Percentiles rank a stretch among this genome's conserved stretches.
These are phyloP conservation scores for Emydura subglobosa DNA, from an alignment of 2,113 vertebrate genomes.

Conservation along the genomic window DNA sequence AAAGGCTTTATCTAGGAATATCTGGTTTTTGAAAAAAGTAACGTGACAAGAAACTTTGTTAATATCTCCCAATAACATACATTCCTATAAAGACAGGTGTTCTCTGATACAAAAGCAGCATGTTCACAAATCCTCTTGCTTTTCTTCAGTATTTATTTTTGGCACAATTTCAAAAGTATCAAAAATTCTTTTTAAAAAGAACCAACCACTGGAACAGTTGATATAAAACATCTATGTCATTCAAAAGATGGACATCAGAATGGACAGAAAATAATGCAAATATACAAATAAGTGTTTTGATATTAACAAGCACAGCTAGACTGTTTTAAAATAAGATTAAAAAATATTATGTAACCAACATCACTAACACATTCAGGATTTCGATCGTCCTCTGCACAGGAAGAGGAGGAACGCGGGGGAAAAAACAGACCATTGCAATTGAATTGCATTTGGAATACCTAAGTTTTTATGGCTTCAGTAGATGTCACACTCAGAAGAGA, in stretches of 20 bases:
- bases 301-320: neutral
- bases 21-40: neutral
- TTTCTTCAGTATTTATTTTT: slow-evolving; percentile 54
- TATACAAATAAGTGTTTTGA: slow-evolving; percentile 61
- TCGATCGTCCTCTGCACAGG: neutral
- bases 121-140: neutral
- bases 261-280: slow-evolving; percentile 35
- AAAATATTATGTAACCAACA: neutral
- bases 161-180: slow-evolving; percentile 23
- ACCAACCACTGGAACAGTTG: neutral
- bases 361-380: neutral
- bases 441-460: neutral
- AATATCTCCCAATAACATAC: neutral
- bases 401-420: neutral
- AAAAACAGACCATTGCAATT: neutral
- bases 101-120: rapidly evolving
- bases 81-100: neutral
- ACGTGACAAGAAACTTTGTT: rapidly evolving
- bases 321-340: neutral
- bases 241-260: neutral
- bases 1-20: neutral
- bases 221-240: neutral
- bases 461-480: neutral
- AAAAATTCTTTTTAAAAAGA: neutral
- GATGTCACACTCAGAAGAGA: neutral